Evolutionary conservation across 1,140 invertebrate species (phyloP), one percentile per base, ranked within the genome.

Genomic region (Panagrolaimus sp.): DNA sequence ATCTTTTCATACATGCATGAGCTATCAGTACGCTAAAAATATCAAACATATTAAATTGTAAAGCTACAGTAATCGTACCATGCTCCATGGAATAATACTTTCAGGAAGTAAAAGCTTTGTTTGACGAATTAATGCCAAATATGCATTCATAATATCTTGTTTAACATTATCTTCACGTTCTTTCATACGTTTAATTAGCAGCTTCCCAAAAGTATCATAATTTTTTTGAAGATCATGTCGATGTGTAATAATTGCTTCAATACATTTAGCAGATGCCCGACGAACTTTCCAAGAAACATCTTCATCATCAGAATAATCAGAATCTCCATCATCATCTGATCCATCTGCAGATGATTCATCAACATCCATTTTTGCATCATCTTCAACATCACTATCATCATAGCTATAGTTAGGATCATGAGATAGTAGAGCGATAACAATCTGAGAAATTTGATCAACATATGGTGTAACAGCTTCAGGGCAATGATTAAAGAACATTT

Each of bases 251-350:
- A 98, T 88, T 9, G 93, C 92, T 85, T 98, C 93, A 5, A 99
- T 85, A 83, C 95, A 97, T 85, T 98, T 99, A 0, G 96, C 95
- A 43, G 95, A 91, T 5, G 94, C 91, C 53, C 96, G 87, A 62
- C 96, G 87, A 14, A 89, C 88, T 87, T 99, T 99, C 96, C 96
- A 99, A 68, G 92, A 95, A 90, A 98, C 94, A 83, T 99, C 96
- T 84, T 99, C 96, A 20, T 87, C 87, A 73, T 89, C 89, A 20
- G 88, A 89, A 72, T 88, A 88, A 87, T 88, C 45, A 68, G 71
- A 71, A 1, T 77, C 80, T 4, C 77, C 78, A 23, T 82, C 78
- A 51, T 87, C 87, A 71, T 90, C 89, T 77, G 91, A 90, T 23
- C 77, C 76, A 53, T 20, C 44, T 1, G 38, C 63, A 9, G 42